Percentiles rank a stretch among this genome's conserved stretches.
phyloP scores from a whole-genome alignment of 1,140 invertebrate species.

The Pseudobourletiella spinata region DNA sequence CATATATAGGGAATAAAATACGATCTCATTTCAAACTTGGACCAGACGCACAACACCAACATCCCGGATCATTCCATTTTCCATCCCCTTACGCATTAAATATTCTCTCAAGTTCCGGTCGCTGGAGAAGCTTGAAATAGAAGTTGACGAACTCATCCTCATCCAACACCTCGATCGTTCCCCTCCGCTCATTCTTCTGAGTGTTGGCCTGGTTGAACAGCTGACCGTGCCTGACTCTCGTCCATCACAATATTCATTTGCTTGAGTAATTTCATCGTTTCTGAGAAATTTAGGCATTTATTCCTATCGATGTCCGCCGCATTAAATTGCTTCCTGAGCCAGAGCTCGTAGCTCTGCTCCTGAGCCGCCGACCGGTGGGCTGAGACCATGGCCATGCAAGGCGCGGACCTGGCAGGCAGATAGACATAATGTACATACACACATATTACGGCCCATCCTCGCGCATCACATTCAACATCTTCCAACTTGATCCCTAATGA shows the following conservation, averaged over 20 bases:
- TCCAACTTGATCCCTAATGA: too few relatives aligned
- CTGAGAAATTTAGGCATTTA: slow-evolving; percentile 41
- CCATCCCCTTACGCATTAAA: background rate
- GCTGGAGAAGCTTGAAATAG: slow-evolving; percentile 45
- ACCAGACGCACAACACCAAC: background rate
- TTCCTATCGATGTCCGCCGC: slow-evolving; percentile 45
- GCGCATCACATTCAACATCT: too few relatives aligned
- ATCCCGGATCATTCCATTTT: too few relatives aligned
- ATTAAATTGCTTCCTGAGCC: slow-evolving; percentile 45
- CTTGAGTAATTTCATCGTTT: slow-evolving; percentile 42
- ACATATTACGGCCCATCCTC: too few relatives aligned
- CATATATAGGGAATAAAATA: too few relatives aligned
- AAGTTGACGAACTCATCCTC: slow-evolving; percentile 50
- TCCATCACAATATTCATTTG: slow-evolving; percentile 44
- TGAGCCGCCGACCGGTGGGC: slow-evolving; percentile 21
- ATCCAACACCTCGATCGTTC: slow-evolving; percentile 44
- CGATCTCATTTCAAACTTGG: background rate
- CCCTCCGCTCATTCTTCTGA: slow-evolving; percentile 41
- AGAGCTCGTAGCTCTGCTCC: slow-evolving; percentile 38
- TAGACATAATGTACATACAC: background rate
- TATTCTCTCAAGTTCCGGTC: slow-evolving; percentile 45
- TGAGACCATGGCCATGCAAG: slow-evolving; percentile 26
- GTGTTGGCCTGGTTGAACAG: slow-evolving; percentile 47
- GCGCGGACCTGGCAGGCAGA: slow-evolving; percentile 22
- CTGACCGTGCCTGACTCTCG: slow-evolving; percentile 38